These are phyloP conservation scores for Onychostoma macrolepis DNA, from an alignment of 2,113 vertebrate genomes.

Conservation along the genomic window DNA sequence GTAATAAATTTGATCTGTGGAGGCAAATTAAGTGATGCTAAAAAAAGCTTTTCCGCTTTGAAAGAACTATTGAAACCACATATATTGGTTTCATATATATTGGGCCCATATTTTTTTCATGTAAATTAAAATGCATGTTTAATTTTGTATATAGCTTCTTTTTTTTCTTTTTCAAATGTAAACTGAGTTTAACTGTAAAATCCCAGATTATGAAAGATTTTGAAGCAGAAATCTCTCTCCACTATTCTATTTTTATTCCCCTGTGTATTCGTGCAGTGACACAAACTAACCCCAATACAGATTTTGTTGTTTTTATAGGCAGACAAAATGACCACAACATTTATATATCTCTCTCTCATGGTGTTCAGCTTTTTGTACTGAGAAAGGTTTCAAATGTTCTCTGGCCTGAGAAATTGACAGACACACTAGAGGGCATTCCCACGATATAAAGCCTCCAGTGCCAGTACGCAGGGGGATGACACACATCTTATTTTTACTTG, in stretches of 20 bases:
- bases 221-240: not conserved
- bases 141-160: no score
- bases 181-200: not conserved
- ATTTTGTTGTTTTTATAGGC: not conserved
- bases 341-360: slow-evolving; percentile 32
- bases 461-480: not conserved
- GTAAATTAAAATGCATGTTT: not conserved
- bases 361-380: not conserved
- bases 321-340: not conserved
- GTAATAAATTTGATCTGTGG: no score
- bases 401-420: not conserved
- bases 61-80: no score
- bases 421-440: slow-evolving; percentile 30
- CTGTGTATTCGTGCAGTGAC: not conserved
- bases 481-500: slow-evolving; percentile 10
- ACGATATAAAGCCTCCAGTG: slow-evolving; percentile 19
- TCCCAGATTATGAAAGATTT: not conserved
- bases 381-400: not conserved
- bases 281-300: not conserved
- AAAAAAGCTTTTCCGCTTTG: no score
- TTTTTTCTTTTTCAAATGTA: no score
- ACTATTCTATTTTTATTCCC: not conserved
- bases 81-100: no score
- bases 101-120: no score
- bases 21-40: no score